Evolutionary conservation across 2,797 vertebrate genomes (phyloP).

Genomic region (Corythornis leucogaster): DNA sequence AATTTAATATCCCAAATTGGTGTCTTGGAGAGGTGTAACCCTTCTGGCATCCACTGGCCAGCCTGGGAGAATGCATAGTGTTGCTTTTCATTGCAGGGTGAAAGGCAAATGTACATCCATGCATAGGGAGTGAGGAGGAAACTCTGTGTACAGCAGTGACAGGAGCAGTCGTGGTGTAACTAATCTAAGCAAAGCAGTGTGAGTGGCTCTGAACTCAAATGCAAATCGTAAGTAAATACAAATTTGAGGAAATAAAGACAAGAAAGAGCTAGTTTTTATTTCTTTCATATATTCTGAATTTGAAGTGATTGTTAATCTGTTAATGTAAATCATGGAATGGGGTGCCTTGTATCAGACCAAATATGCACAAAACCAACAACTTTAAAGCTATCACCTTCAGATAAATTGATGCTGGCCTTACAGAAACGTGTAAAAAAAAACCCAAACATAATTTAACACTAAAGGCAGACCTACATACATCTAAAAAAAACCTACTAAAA

Average conservation of each 20-base stretch:
- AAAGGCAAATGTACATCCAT: not conserved
- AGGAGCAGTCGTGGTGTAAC: rapidly evolving
- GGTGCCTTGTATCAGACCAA: not conserved
- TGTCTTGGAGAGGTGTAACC: not conserved
- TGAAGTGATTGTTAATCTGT: not conserved
- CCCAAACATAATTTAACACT: not conserved
- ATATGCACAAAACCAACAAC: not conserved
- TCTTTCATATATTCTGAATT: not conserved
- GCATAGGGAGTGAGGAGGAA: not conserved
- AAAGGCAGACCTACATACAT: not conserved
- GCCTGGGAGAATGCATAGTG: not conserved
- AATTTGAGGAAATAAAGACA: conserved; percentile 8
- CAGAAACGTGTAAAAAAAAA: not conserved
- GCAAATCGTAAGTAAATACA: conserved; percentile 2
- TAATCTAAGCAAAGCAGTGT: not conserved
- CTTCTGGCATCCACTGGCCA: not conserved
- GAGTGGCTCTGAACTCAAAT: conserved; percentile 16
- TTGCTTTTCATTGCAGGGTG: not conserved
- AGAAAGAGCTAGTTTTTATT: not conserved
- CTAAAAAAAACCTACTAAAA: not conserved
- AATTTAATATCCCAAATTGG: rapidly evolving
- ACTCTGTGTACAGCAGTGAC: not conserved
- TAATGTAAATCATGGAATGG: not conserved
- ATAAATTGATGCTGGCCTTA: not conserved
- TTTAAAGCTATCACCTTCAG: not conserved